These are phyloP conservation scores for Scaeva pyrastri DNA, from an alignment of 2,888 invertebrate species.

Conservation along the genomic window DNA sequence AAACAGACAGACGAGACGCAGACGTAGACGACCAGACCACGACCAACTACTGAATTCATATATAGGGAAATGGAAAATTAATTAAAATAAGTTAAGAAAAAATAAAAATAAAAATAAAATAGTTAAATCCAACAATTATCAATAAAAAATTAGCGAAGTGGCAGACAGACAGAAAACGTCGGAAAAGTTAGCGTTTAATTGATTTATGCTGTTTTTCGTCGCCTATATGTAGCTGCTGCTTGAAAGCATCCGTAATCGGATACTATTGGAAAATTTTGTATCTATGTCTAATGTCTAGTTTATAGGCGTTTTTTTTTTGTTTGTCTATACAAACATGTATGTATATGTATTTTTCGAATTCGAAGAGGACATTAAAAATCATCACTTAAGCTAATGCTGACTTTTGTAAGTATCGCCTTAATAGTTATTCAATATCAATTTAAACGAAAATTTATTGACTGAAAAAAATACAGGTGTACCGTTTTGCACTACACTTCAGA, in stretches of 20 bases:
- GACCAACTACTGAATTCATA: constrained; percentile 21
- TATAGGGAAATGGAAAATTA: constrained; percentile 55
- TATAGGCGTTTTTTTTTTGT: constrained; percentile 13
- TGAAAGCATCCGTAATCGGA: constrained; percentile 73
- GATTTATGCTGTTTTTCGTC: constrained; percentile 68
- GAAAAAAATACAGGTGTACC: constrained; percentile 12
- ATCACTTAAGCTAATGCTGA: constrained; percentile 41
- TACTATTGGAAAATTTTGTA: constrained; percentile 37
- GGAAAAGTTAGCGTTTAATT: constrained; percentile 71
- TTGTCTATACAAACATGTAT: neutral
- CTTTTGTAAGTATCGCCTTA: constrained; percentile 27
- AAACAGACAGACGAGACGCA: neutral
- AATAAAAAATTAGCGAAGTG: constrained; percentile 62
- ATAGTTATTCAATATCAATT: constrained; percentile 55
- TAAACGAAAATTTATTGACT: neutral
- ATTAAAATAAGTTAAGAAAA: no score
- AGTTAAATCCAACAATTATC: constrained; percentile 68
- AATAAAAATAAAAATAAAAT: constrained; percentile 26
- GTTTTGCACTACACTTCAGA: constrained; percentile 15
- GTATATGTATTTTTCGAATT: constrained; percentile 14
- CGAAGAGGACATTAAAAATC: constrained; percentile 61
- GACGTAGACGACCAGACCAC: no score
- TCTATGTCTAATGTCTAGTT: neutral
- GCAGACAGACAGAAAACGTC: constrained; percentile 68
- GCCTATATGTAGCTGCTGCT: constrained; percentile 20